These are phyloP conservation scores for Scotopteryx bipunctaria DNA, from an alignment of 2,888 invertebrate genomes.

Conservation along the genomic window DNA sequence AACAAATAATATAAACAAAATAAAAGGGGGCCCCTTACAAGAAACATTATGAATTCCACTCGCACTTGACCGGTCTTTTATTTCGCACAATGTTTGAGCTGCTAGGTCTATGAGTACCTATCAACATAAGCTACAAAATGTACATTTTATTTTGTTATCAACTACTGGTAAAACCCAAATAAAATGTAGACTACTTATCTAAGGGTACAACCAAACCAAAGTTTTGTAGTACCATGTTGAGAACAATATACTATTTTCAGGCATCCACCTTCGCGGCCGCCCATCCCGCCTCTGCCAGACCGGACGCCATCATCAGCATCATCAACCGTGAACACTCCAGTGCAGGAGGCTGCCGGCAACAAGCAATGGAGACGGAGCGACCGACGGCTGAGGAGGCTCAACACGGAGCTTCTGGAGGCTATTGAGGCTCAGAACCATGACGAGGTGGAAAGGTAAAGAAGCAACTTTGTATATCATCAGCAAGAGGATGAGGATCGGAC, in stretches of 20 bases:
- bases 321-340: constrained; percentile 63
- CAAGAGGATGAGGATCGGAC: background rate
- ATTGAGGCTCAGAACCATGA: constrained; percentile 63
- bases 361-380: constrained; percentile 68
- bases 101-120: no score
- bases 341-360: constrained; percentile 40
- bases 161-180: no score
- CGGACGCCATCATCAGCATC: constrained; percentile 54
- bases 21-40: no score
- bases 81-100: no score
- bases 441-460: constrained; percentile 63
- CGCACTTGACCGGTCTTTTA: no score
- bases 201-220: no score
- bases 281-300: constrained; percentile 47
- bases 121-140: no score
- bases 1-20: no score
- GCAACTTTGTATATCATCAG: background rate
- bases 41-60: no score
- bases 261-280: constrained; percentile 33
- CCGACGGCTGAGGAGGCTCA: constrained; percentile 68
- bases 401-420: constrained; percentile 76
- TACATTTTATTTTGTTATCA: no score
- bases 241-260: constrained; percentile 23
- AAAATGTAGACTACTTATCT: no score
- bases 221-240: background rate